Evolutionary conservation across 2,797 vertebrate species (phyloP), one percentile per base, ranked within the genome.

Genomic region (Hapalemur alaotrensis): DNA sequence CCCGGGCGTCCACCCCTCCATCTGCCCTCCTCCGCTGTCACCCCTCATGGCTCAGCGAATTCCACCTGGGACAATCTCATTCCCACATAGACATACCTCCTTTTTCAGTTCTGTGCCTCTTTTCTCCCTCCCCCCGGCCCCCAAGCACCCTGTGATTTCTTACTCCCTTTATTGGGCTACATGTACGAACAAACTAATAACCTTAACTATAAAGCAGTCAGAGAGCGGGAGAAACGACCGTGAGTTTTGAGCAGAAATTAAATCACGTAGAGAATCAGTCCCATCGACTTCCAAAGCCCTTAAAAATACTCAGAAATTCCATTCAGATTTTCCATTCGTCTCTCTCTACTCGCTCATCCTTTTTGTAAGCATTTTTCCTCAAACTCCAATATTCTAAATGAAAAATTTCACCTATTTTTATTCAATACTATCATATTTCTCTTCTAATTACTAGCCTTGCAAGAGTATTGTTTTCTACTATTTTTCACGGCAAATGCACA

Each of bases 391-490:
- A 82, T 91, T 90, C 91, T 85, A 92, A 89, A 93, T 78, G 76
- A 93, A 95, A 79, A 48, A 78, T 94, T 70, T 78, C 69, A 96
- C 52, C 86, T 91, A 79, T 93, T 97, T 94, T 92, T 93, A 96
- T 84, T 89, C 72, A 97, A 35, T 93, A 59, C 46, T 90, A 92
- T 96, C 92, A 95, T 91, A 95, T 97, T 97, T 96, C 95, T 95
- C 63, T 92, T 91, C 93, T 97, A 98, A 98, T 97, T 96, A 96
- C 92, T 95, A 95, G 84, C 41, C 81, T 97, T 95, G 95, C 91
- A 92, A 90, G 67, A 82, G 72, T 95, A 96, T 96, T 97, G 96
- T 96, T 97, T 96, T 96, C 94, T 93, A 93, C 87, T 87, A 93
- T 96, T 97, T 97, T 95, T 97, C 96, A 93, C 70, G 83, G 96